A percentile compares a stretch with the other conserved stretches of the same genome.
These are phyloP conservation scores for Mellilla xanthometata DNA, from an alignment of 2,888 invertebrate genomes.

Conservation along the genomic window DNA sequence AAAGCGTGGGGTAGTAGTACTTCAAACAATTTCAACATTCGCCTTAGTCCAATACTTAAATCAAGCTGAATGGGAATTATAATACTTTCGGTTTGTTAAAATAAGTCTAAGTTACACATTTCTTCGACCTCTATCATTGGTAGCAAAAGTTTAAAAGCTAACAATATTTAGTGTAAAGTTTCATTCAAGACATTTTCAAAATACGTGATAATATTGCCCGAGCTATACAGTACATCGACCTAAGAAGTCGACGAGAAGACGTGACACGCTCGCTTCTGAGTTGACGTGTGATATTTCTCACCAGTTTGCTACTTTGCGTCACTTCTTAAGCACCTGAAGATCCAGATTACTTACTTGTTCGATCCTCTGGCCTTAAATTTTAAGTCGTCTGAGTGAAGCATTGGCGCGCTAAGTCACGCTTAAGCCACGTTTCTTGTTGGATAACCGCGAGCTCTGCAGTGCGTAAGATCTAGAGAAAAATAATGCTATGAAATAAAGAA, in stretches of 20 bases:
- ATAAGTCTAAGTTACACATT: too few relatives aligned
- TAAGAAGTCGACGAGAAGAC: neutral
- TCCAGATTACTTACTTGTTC: slow-evolving; percentile 35
- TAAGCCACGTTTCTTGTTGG: slow-evolving; percentile 14
- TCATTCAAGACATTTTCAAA: too few relatives aligned
- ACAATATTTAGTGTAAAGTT: too few relatives aligned
- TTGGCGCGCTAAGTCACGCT: slow-evolving; percentile 33
- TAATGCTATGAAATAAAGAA: too few relatives aligned
- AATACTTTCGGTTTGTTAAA: too few relatives aligned
- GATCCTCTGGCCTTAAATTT: slow-evolving; percentile 21
- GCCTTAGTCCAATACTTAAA: too few relatives aligned
- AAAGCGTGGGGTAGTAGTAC: too few relatives aligned
- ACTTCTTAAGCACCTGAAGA: slow-evolving; percentile 34
- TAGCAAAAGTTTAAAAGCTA: too few relatives aligned
- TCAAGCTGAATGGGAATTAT: too few relatives aligned
- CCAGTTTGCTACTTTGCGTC: slow-evolving; percentile 22
- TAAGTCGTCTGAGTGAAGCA: slow-evolving; percentile 37
- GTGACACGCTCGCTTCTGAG: slow-evolving; percentile 3
- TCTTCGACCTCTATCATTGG: too few relatives aligned
- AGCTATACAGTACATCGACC: neutral
- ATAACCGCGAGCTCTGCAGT: slow-evolving; percentile 1
- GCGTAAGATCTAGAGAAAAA: slow-evolving; percentile 1
- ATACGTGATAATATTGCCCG: neutral
- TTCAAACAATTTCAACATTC: too few relatives aligned
- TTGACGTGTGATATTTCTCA: slow-evolving; percentile 16